A percentile compares a stretch with the other conserved stretches of the same genome.
Evolutionary conservation across 2,797 vertebrate genomes (phyloP).

Genomic region (Chelmon rostratus): DNA sequence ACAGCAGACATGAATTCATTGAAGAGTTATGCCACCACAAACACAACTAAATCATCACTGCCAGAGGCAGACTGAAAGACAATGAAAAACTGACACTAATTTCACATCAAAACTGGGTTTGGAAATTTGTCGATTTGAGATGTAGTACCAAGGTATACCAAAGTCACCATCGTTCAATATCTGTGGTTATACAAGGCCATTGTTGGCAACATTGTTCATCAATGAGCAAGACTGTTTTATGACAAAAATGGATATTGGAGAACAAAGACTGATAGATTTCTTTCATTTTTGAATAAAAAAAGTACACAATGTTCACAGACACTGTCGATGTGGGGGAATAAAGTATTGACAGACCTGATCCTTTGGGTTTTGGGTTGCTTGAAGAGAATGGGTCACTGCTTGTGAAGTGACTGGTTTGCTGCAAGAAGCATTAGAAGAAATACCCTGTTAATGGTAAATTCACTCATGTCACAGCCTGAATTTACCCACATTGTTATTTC

Average conservation of each 20-base stretch:
- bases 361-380: conserved; percentile 90
- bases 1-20: conserved; percentile 6
- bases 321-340: neutral
- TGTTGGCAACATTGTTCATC: neutral
- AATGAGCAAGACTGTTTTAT: no score
- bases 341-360: conserved; percentile 86
- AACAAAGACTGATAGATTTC: neutral
- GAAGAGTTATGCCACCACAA: neutral
- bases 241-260: neutral
- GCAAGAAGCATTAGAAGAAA: conserved; percentile 22
- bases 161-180: neutral
- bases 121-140: neutral
- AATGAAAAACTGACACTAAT: neutral
- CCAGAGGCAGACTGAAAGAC: neutral
- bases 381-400: conserved; percentile 92
- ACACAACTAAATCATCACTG: neutral
- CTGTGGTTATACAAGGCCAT: neutral
- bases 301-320: neutral
- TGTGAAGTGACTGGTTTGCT: conserved; percentile 91
- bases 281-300: neutral
- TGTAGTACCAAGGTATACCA: neutral
- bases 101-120: neutral
- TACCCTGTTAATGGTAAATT: neutral
- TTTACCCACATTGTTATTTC: neutral
- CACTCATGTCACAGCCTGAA: neutral